A percentile compares a stretch with the other conserved stretches of the same genome.
phyloP scores from a whole-genome alignment of 2,888 invertebrate genomes.

The Calephelis perditalis region DNA sequence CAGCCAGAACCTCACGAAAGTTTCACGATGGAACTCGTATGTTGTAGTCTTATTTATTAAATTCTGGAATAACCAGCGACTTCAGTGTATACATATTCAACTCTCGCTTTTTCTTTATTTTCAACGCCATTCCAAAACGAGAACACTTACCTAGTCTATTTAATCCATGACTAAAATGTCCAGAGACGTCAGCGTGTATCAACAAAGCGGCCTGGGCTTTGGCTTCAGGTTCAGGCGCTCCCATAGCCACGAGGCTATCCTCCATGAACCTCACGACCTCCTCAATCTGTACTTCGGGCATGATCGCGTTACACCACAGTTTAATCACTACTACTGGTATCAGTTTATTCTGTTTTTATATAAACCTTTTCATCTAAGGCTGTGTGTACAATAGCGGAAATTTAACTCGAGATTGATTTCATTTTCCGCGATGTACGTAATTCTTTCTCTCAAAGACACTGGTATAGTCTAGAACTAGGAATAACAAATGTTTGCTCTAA shows the following conservation, averaged over 20 bases:
- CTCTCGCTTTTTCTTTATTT: too few species aligned
- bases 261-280: conserved; percentile 79
- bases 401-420: not conserved
- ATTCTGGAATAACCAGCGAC: too few species aligned
- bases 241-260: conserved; percentile 79
- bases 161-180: not conserved
- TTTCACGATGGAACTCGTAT: too few species aligned
- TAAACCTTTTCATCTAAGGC: conserved; percentile 3
- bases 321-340: conserved; percentile 15
- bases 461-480: too few species aligned
- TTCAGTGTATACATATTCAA: too few species aligned
- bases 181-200: conserved; percentile 2
- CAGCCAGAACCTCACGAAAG: too few species aligned
- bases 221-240: conserved; percentile 78
- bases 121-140: not conserved
- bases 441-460: too few species aligned
- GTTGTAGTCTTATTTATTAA: too few species aligned
- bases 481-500: too few species aligned
- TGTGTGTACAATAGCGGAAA: not conserved
- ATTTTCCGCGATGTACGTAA: too few species aligned
- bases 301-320: conserved; percentile 31
- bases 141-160: conserved; percentile 82
- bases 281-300: conserved; percentile 64
- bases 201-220: conserved; percentile 78
- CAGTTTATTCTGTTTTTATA: conserved; percentile 2